phyloP scores from a whole-genome alignment of 2,888 invertebrate species.

The Lobophora halterata region DNA sequence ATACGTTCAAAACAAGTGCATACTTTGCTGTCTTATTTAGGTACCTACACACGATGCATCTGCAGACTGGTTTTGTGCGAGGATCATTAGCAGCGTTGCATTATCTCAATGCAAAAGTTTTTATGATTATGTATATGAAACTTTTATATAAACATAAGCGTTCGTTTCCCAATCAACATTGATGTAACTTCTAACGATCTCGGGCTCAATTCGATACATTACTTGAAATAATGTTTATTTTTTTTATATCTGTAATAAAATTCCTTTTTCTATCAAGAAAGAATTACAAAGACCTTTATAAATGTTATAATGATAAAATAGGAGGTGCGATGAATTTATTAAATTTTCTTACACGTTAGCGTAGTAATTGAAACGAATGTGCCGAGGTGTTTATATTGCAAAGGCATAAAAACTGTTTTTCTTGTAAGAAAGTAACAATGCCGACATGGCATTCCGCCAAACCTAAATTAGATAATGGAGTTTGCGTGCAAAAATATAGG shows the following conservation, averaged over 20 bases:
- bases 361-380: conserved; percentile 69
- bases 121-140: too few species aligned
- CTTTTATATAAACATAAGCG: too few species aligned
- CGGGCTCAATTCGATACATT: too few species aligned
- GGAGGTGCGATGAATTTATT: conserved; percentile 28
- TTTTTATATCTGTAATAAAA: too few species aligned
- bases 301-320: conserved; percentile 5
- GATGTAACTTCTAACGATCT: too few species aligned
- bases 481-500: conserved; percentile 81
- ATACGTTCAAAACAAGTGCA: conserved; percentile 55
- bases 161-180: too few species aligned
- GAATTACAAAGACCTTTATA: too few species aligned
- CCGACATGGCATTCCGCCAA: conserved; percentile 78
- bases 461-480: conserved; percentile 81
- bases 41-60: conserved; percentile 8
- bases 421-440: conserved; percentile 71
- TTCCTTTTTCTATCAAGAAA: too few species aligned
- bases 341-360: conserved; percentile 43
- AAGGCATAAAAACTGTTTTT: conserved; percentile 72
- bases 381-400: conserved; percentile 68
- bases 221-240: too few species aligned
- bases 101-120: too few species aligned
- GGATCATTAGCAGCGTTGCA: too few species aligned
- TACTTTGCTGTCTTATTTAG: conserved; percentile 45
- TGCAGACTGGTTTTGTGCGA: conserved; percentile 3